phyloP scores from a whole-genome alignment of 2,888 invertebrate species.

The Podotricha telesiphe region DNA sequence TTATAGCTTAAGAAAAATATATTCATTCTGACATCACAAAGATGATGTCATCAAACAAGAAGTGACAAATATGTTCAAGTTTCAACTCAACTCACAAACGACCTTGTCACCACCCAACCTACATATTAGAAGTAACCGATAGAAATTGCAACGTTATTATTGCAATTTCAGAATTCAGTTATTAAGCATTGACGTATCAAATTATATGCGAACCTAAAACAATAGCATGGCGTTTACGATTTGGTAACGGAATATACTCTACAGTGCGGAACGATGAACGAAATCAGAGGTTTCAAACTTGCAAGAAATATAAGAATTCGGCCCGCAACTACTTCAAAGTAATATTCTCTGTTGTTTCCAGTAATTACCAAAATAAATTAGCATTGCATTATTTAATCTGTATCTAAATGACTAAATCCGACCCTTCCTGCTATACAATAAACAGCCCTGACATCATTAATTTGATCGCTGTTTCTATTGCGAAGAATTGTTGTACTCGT shows the following conservation, averaged over 20 bases:
- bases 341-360: not conserved
- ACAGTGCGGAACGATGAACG: conserved; percentile 53
- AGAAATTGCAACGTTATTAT: conserved; percentile 14
- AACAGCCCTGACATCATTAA: conserved; percentile 16
- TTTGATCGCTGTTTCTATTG: conserved; percentile 47
- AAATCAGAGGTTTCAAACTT: conserved; percentile 15
- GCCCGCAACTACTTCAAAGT: not conserved
- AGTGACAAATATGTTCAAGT: not conserved
- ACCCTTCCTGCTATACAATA: not conserved
- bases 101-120: not conserved
- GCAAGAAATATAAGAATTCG: not conserved
- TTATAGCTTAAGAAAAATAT: not conserved
- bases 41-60: conserved; percentile 2
- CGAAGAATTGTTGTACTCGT: conserved; percentile 45
- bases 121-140: conserved; percentile 2
- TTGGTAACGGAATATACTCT: conserved; percentile 55
- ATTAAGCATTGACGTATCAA: conserved; percentile 51
- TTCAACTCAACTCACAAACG: not conserved
- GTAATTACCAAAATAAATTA: not conserved
- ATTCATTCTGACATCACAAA: not conserved
- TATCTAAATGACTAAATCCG: not conserved
- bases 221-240: conserved; percentile 54
- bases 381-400: not conserved
- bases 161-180: conserved; percentile 46
- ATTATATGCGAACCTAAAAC: conserved; percentile 57